These are phyloP conservation scores for Drosophila elegans DNA, from an alignment of 1,140 invertebrate genomes.

Conservation along the genomic window DNA sequence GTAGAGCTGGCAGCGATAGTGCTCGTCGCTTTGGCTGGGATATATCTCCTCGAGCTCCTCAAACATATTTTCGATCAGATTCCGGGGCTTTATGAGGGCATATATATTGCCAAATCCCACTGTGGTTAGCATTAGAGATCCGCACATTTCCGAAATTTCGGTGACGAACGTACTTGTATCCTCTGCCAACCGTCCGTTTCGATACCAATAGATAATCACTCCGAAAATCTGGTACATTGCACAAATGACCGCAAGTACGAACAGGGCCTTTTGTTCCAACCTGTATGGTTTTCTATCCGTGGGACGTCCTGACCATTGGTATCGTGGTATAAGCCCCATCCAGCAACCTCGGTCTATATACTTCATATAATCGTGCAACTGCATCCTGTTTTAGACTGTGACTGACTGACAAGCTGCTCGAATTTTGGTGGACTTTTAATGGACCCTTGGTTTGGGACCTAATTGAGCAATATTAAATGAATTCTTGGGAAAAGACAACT, in stretches of 20 bases:
- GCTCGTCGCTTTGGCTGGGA: background rate
- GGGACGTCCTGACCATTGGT: constrained; percentile 24
- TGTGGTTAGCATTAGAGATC: constrained; percentile 49
- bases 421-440: background rate
- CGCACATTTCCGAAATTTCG: constrained; percentile 57
- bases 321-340: constrained; percentile 34
- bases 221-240: constrained; percentile 66
- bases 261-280: constrained; percentile 6
- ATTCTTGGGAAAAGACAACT: constrained; percentile 6
- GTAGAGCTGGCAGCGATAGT: constrained; percentile 52
- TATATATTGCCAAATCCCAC: constrained; percentile 56
- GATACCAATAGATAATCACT: constrained; percentile 43
- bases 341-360: constrained; percentile 54
- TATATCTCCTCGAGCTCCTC: constrained; percentile 54
- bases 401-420: background rate
- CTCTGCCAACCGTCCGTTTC: constrained; percentile 8
- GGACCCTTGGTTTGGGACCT: background rate
- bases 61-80: constrained; percentile 43
- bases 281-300: background rate
- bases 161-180: constrained; percentile 24
- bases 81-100: constrained; percentile 39
- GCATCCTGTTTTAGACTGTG: constrained; percentile 26
- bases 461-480: constrained; percentile 15
- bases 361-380: constrained; percentile 48
- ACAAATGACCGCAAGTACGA: constrained; percentile 46